Conservation (phyloP, 2,888 invertebrate species). For the Melanotus villosus region DNA sequence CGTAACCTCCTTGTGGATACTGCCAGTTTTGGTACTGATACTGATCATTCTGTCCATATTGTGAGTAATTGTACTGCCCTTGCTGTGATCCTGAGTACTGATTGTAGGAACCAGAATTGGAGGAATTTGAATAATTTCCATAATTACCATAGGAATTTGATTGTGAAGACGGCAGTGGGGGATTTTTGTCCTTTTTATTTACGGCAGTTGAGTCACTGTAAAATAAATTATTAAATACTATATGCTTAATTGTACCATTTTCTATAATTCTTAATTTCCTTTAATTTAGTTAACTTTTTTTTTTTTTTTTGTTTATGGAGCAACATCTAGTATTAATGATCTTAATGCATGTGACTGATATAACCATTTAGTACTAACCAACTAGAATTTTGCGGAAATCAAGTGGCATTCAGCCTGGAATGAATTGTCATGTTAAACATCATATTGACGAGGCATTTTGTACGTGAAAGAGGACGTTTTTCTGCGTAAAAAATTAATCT, state of each 20-base stretch:
- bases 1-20: constrained; percentile 71
- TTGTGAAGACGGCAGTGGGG: constrained; percentile 61
- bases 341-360: too few species aligned
- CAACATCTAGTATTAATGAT: too few species aligned
- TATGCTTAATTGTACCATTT: background rate
- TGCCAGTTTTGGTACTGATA: constrained; percentile 76
- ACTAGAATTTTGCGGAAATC: too few species aligned
- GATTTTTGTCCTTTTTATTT: constrained; percentile 66
- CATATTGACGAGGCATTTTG: too few species aligned
- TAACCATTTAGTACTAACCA: too few species aligned
- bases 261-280: background rate
- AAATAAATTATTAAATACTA: constrained; percentile 1
- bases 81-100: constrained; percentile 67
- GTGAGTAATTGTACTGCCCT: constrained; percentile 71
- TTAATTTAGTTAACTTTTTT: too few species aligned
- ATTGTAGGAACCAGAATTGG: constrained; percentile 63
- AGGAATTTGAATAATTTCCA: constrained; percentile 66
- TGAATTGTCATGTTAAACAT: too few species aligned
- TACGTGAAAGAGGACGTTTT: too few species aligned
- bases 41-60: constrained; percentile 71
- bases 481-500: too few species aligned
- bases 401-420: too few species aligned
- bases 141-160: constrained; percentile 63
- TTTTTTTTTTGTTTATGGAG: too few species aligned
- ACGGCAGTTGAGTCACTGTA: constrained; percentile 57